A percentile compares a stretch with the other conserved stretches of the same genome.
phyloP scores from a whole-genome alignment of 2,888 invertebrate species.

The Bibio marci region DNA sequence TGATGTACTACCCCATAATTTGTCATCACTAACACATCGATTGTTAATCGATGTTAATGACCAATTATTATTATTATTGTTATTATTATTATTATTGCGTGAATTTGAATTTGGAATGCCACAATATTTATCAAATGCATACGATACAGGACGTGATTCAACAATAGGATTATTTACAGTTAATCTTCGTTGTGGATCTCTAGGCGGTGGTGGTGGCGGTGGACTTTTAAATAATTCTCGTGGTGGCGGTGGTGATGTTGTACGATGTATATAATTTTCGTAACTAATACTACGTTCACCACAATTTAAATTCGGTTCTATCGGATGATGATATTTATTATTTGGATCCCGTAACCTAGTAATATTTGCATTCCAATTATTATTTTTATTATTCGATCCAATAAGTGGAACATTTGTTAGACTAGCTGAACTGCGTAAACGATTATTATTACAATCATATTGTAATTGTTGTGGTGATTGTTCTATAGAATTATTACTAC shows the following conservation, averaged over 20 bases:
- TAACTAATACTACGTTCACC: constrained; percentile 27
- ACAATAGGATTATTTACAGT: constrained; percentile 29
- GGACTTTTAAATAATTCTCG: constrained; percentile 15
- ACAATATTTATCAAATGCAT: constrained; percentile 38
- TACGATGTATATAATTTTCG: constrained; percentile 23
- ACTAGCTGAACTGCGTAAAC: constrained; percentile 17
- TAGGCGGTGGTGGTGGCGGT: constrained; percentile 66
- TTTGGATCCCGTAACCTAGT: no score
- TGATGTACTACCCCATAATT: constrained; percentile 20
- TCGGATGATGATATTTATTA: background rate
- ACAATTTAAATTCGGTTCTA: constrained; percentile 12
- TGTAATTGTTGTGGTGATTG: background rate
- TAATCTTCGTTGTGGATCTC: constrained; percentile 47
- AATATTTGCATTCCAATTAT: background rate
- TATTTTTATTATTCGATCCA: background rate
- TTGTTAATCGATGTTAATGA: constrained; percentile 9
- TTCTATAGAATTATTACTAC: constrained; percentile 1
- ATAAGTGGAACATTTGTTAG: constrained; percentile 16
- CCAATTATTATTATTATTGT: constrained; percentile 13
- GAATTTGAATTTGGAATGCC: no score
- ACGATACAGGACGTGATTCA: constrained; percentile 33
- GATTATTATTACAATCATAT: constrained; percentile 2
- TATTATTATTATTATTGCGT: no score
- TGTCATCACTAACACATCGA: constrained; percentile 29
- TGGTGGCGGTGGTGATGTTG: background rate